A percentile compares a stretch with the other conserved stretches of the same genome.
Evolutionary conservation across 2,797 vertebrate species (phyloP).

Genomic region (Sebastes alutus): DNA sequence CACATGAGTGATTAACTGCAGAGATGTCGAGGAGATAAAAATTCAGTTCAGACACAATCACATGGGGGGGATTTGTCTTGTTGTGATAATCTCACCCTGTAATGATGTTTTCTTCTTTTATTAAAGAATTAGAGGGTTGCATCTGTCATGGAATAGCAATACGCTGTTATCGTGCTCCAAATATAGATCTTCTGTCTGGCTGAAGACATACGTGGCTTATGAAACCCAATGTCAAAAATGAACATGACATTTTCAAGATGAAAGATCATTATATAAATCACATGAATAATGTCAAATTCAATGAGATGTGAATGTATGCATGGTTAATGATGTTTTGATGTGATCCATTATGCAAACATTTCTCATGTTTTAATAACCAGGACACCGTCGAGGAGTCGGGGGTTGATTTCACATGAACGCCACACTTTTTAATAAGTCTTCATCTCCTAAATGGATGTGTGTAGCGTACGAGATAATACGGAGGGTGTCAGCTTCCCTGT

Average conservation of each 20-base stretch:
- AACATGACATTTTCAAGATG: not conserved
- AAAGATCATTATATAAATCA: slow-evolving; percentile 17
- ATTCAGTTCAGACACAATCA: not conserved
- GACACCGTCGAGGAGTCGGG: not conserved
- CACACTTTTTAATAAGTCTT: not conserved
- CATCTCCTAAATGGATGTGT: not conserved
- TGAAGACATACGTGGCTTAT: not conserved
- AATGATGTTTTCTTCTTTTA: slow-evolving; percentile 21
- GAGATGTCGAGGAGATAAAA: slow-evolving; percentile 2
- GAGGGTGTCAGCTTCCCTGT: not conserved
- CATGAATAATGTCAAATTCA: slow-evolving; percentile 36
- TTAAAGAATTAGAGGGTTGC: not conserved
- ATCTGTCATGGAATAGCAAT: not conserved
- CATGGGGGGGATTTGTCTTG: not conserved
- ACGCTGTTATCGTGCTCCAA: not conserved
- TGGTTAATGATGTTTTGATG: slow-evolving; percentile 44
- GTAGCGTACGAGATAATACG: not conserved
- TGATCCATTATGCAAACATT: slow-evolving; percentile 37
- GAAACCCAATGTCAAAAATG: not conserved
- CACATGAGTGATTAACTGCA: not conserved
- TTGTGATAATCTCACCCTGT: slow-evolving; percentile 4
- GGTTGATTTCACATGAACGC: not conserved
- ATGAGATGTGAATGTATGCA: slow-evolving; percentile 35
- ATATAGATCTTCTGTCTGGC: not conserved
- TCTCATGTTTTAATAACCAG: slow-evolving; percentile 45